Base-by-base conservation (phyloP, 2,888 invertebrate genomes). In the Thecocarcelia acutangulata region DNA sequence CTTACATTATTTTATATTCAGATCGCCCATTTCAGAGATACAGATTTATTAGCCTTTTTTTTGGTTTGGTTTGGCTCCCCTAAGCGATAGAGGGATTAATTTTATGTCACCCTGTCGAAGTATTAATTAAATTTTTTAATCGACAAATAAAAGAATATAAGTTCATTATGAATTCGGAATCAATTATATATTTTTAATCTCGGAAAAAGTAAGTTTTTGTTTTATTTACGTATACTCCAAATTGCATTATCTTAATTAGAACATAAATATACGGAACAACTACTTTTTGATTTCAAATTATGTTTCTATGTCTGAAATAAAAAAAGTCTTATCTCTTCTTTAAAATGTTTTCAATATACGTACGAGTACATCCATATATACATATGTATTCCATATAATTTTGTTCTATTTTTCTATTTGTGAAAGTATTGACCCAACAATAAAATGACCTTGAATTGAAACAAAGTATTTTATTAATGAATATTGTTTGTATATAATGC, bases 341-440 rank as follows among this genome's bases (percentile, higher is more conserved):
- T 24, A 2, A 19, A 44, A 44, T 9, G 2, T 2, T 24, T 24
- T 24, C 24, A 24, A 24, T 5, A 24, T 24, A 24, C 24, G 24
- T 2, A 24, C 24, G 2, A 2, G 24, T 24, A 33, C 9, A 9
- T 33, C 1, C 33, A 33, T 8, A 33, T 33, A 5, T 24, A 33
- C 9, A 9, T 33, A 8, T 8, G 8, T 8, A 33, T 33, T 33
- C 8, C 33, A 6, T 33, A 40, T 63, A 13, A 9, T 61, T 2
- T 33, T 8, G 8, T 33, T 33, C 6, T 17, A 28, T 46, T 56
- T 37, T 56, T n/a, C 64, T 63, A 17, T 50, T 40, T n/a, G 2
- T 52, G 33, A 68, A 75, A 75, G 75, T 75, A 75, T 68, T 68
- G 75, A 75, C 66, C 66, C 46, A 46, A 21, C 17, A 58, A 66